These are phyloP conservation scores for Paramormyrops kingsleyae DNA, from an alignment of 2,113 vertebrate species.

Conservation along the genomic window DNA sequence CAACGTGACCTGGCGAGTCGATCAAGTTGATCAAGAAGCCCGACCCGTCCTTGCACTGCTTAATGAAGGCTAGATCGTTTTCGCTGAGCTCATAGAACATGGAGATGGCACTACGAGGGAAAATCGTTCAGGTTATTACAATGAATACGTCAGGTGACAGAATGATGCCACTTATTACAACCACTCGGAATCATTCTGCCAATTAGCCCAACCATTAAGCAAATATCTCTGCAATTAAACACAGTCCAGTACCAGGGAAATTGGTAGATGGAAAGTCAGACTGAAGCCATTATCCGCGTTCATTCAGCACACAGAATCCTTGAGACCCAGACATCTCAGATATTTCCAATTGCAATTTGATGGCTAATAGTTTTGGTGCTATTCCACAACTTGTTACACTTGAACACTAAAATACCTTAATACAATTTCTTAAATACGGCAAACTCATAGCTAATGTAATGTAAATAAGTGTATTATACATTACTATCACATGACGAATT, in stretches of 20 bases:
- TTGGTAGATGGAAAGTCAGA: not conserved
- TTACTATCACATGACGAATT: not conserved
- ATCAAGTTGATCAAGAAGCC: constrained; percentile 96
- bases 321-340: not conserved
- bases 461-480: not conserved
- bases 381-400: not conserved
- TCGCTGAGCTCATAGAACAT: constrained; percentile 80
- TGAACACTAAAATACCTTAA: not conserved
- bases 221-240: not conserved
- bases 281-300: not conserved
- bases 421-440: not conserved
- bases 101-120: constrained; percentile 76
- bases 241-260: not conserved
- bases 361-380: not conserved
- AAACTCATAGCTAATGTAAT: not conserved
- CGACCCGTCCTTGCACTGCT: constrained; percentile 82
- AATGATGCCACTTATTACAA: not conserved
- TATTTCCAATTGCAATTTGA: not conserved
- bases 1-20: constrained; percentile 90
- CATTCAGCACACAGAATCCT: not conserved
- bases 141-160: not conserved
- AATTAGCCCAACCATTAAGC: not conserved
- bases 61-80: constrained; percentile 87
- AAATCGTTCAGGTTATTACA: not conserved
- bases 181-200: not conserved